Percentiles rank a stretch among this genome's conserved stretches.
These are phyloP conservation scores for Struthidea cinerea DNA, from an alignment of 2,113 vertebrate genomes.

Conservation along the genomic window DNA sequence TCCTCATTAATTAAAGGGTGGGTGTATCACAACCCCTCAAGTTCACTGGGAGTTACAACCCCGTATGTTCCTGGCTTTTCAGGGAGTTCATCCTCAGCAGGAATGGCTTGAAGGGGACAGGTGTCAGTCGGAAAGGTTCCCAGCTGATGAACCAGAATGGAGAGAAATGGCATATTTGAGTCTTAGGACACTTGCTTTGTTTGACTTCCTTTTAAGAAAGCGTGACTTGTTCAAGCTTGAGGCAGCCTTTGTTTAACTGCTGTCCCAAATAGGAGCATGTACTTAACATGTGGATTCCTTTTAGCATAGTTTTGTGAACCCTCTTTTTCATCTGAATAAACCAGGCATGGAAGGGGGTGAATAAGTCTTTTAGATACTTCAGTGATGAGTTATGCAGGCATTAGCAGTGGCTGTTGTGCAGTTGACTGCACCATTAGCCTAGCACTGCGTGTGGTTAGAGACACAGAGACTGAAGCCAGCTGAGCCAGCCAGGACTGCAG, in stretches of 20 bases:
- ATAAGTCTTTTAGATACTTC: neutral
- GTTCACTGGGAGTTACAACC: neutral
- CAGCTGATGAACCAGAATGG: neutral
- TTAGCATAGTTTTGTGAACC: neutral
- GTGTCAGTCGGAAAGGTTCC: neutral
- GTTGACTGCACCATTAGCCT: neutral
- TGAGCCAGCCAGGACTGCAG: neutral
- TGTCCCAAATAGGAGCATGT: neutral
- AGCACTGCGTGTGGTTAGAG: fast-evolving
- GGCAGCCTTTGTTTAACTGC: neutral
- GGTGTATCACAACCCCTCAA: neutral
- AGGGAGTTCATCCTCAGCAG: neutral
- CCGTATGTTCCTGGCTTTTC: neutral
- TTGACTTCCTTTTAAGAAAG: neutral
- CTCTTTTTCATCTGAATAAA: neutral
- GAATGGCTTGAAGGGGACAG: neutral
- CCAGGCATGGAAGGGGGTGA: neutral
- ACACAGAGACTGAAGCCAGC: neutral
- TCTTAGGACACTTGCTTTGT: neutral
- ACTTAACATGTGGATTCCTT: neutral
- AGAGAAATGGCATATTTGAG: neutral
- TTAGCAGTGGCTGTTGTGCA: neutral
- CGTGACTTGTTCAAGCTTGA: neutral
- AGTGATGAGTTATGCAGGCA: neutral
- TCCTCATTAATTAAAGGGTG: neutral